Evolutionary conservation across 2,888 invertebrate genomes (phyloP), one percentile per base, ranked within the genome.

Genomic region (Pecten maximus): DNA sequence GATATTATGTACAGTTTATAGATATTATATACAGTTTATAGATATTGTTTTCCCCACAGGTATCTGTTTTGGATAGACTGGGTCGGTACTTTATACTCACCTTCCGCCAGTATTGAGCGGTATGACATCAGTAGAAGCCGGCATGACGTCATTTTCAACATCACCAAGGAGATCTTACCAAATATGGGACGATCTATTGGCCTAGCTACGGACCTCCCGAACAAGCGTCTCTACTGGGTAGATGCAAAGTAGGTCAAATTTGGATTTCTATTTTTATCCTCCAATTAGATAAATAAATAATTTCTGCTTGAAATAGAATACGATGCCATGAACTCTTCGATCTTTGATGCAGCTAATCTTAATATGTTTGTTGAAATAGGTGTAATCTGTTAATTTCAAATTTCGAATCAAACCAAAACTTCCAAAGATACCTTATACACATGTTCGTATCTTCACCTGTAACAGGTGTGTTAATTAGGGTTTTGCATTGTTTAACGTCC

Each of bases 51-150:
- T n/a, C 2, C 23, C 23, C 3, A 54, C 40, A 90, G 90, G 48
- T 90, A 60, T 40, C 86, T 90, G 74, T 90, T 90, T 88, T 90
- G 90, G 90, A 40, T 90, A 23, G 88, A 88, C 40, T 90, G 50
- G 40, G 88, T 60, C 28, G 90, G 90, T 10, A 88, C 88, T 19
- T 50, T 90, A 23, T 90, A 90, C 40, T 48, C 90, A 28, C 88
- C 88, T 23, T 87, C 88, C 10, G 90, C 88, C 15, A 88, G 74
- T 88, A 88, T 90, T 23, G 88, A 88, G 48, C 60, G 88, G 19
- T 90, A 40, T 16, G 48, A 88, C n/a, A 16, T 90, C 35, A 50
- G n/a, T 10, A 87, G 28, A 48, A 60, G 48, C 23, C 28, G 12
- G 39, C 87, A 40, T 60, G 48, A 48, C 48, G 88, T 88, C 48